phyloP scores from a whole-genome alignment of 2,888 invertebrate genomes.

The Drosophila dives region DNA sequence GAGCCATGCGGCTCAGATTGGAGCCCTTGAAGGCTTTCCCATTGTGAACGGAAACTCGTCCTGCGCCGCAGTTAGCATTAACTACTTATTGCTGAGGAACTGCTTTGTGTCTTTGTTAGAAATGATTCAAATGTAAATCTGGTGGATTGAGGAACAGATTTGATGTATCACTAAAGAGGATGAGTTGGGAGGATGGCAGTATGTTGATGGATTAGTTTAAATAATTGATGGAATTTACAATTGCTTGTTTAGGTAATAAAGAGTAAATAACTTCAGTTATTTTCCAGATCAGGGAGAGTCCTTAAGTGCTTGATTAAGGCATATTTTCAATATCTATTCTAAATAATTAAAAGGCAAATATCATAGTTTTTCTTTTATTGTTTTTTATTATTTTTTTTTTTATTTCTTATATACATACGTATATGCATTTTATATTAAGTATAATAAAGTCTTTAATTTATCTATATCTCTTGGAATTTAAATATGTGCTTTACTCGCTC shows the following conservation, averaged over 20 bases:
- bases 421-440: no score
- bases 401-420: no score
- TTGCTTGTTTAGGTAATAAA: background rate
- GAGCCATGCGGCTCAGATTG: slow-evolving; percentile 11
- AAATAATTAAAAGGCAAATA: background rate
- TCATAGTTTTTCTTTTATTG: no score
- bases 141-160: slow-evolving; percentile 3
- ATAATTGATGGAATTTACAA: background rate
- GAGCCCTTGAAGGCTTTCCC: slow-evolving; percentile 1
- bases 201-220: slow-evolving; percentile 5
- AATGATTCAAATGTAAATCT: slow-evolving; percentile 32
- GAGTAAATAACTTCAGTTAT: background rate
- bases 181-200: background rate
- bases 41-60: slow-evolving; percentile 12
- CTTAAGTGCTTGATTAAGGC: background rate
- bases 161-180: background rate
- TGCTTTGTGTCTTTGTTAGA: slow-evolving; percentile 39
- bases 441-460: background rate
- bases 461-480: background rate
- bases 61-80: slow-evolving; percentile 20
- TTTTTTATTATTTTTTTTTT: no score
- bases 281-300: background rate
- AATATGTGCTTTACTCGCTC: background rate
- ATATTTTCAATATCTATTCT: background rate
- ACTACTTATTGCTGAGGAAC: slow-evolving; percentile 28